These are phyloP conservation scores for Drosophila novamexicana DNA, from an alignment of 1,140 invertebrate species.

Conservation along the genomic window DNA sequence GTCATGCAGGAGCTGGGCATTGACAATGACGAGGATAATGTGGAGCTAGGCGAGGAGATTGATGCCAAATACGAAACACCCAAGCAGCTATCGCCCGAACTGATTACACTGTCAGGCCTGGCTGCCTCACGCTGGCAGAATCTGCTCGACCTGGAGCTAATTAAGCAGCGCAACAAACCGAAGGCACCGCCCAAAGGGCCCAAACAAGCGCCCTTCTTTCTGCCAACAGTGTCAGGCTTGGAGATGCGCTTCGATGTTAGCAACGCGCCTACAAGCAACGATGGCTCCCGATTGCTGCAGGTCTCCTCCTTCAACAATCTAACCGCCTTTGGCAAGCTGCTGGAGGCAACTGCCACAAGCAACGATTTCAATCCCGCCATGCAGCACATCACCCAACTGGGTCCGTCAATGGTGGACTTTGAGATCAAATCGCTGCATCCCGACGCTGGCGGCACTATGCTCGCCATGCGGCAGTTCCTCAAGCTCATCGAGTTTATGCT, in stretches of 20 bases:
- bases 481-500: constrained; percentile 90
- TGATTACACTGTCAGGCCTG: constrained; percentile 94
- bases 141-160: constrained; percentile 94
- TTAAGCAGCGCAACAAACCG: constrained; percentile 96
- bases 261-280: constrained; percentile 83
- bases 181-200: constrained; percentile 92
- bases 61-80: constrained; percentile 87
- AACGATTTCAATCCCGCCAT: constrained; percentile 87
- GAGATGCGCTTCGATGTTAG: constrained; percentile 92
- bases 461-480: constrained; percentile 92
- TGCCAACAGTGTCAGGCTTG: constrained; percentile 94
- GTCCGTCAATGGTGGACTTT: constrained; percentile 94
- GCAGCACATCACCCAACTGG: constrained; percentile 91
- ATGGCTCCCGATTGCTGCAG: constrained; percentile 85
- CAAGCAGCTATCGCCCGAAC: constrained; percentile 91
- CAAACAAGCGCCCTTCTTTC: constrained; percentile 96
- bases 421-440: constrained; percentile 93
- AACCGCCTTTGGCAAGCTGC: constrained; percentile 88
- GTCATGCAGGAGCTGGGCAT: constrained; percentile 72
- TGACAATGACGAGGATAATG: constrained; percentile 72
- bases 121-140: constrained; percentile 97
- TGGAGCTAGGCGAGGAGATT: constrained; percentile 85
- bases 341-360: constrained; percentile 84
- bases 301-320: constrained; percentile 87
- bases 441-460: constrained; percentile 88